Conservation (phyloP, 2,888 invertebrate genomes). For the Zeuzera pyrina region DNA sequence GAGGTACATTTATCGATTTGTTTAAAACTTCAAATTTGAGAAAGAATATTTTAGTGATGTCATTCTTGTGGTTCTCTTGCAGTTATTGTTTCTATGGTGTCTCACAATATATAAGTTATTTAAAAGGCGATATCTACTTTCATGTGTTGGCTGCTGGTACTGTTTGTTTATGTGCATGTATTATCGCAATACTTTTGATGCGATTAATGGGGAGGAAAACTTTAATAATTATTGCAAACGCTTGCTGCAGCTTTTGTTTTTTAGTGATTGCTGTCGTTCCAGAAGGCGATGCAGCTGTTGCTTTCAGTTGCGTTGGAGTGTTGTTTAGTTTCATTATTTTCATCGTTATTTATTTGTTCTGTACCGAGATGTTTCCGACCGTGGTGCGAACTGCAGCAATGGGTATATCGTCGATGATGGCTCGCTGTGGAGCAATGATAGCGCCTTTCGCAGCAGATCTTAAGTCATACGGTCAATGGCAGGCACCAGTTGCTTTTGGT, state of each 20-base stretch:
- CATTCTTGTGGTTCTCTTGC: slow-evolving; percentile 83
- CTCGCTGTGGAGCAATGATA: slow-evolving; percentile 86
- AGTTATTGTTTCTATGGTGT: slow-evolving; percentile 84
- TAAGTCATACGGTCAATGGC: slow-evolving; percentile 66
- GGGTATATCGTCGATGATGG: slow-evolving; percentile 88
- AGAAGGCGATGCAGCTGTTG: slow-evolving; percentile 53
- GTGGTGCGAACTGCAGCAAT: slow-evolving; percentile 88
- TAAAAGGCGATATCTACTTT: slow-evolving; percentile 83
- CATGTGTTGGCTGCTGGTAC: slow-evolving; percentile 83
- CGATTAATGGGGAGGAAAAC: slow-evolving; percentile 76
- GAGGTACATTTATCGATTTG: slow-evolving; percentile 74
- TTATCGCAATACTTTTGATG: slow-evolving; percentile 75
- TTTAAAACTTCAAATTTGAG: slow-evolving; percentile 78
- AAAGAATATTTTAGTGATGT: slow-evolving; percentile 78
- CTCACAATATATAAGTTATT: slow-evolving; percentile 82
- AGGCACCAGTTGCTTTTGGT: slow-evolving; percentile 82
- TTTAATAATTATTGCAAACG: slow-evolving; percentile 73
- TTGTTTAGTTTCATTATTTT: slow-evolving; percentile 86
- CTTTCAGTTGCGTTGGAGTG: slow-evolving; percentile 80
- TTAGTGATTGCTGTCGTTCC: slow-evolving; percentile 74
- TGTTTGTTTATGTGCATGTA: slow-evolving; percentile 71
- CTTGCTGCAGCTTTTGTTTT: slow-evolving; percentile 72
- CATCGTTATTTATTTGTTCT: slow-evolving; percentile 85
- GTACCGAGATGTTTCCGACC: slow-evolving; percentile 90
- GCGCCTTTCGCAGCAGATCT: slow-evolving; percentile 85